These are phyloP conservation scores for Blastobasis lacticolella DNA, from an alignment of 2,888 invertebrate species.

Conservation along the genomic window DNA sequence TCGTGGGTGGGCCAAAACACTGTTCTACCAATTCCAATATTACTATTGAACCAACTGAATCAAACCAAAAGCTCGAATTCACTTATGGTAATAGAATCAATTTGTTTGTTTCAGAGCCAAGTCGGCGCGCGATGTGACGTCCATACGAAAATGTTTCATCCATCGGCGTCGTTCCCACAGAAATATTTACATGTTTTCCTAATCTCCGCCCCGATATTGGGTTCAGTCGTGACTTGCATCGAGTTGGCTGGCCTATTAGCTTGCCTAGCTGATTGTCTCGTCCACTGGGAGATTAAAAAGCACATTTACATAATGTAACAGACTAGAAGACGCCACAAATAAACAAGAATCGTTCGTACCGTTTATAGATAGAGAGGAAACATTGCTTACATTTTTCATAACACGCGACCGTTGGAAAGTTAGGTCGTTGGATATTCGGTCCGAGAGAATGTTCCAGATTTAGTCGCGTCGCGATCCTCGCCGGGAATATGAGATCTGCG, in stretches of 20 bases:
- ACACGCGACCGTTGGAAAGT: too few relatives aligned
- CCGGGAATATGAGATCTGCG: too few relatives aligned
- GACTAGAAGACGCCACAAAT: conserved; percentile 47
- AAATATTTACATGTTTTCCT: conserved; percentile 57
- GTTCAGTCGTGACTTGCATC: conserved; percentile 59
- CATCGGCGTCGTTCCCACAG: conserved; percentile 17
- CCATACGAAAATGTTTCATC: conserved; percentile 13
- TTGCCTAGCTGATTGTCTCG: conserved; percentile 21
- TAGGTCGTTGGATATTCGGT: too few relatives aligned
- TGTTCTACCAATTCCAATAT: too few relatives aligned
- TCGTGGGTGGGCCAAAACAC: too few relatives aligned
- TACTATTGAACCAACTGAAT: too few relatives aligned
- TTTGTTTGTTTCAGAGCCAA: conserved; percentile 44
- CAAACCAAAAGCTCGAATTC: too few relatives aligned
- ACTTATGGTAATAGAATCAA: conserved; percentile 38
- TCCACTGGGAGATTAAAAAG: conserved; percentile 45
- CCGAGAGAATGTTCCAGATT: too few relatives aligned
- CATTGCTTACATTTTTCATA: too few relatives aligned
- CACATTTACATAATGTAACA: conserved; percentile 48
- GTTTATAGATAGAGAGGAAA: too few relatives aligned
- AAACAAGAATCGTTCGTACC: conserved; percentile 1
- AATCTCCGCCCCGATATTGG: conserved; percentile 54
- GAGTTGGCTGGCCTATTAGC: conserved; percentile 36
- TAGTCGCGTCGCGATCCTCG: too few relatives aligned
- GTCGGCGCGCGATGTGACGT: conserved; percentile 17